Evolutionary conservation across 1,140 invertebrate genomes (phyloP), one percentile per base, ranked within the genome.

Genomic region (Latrodectus geometricus): DNA sequence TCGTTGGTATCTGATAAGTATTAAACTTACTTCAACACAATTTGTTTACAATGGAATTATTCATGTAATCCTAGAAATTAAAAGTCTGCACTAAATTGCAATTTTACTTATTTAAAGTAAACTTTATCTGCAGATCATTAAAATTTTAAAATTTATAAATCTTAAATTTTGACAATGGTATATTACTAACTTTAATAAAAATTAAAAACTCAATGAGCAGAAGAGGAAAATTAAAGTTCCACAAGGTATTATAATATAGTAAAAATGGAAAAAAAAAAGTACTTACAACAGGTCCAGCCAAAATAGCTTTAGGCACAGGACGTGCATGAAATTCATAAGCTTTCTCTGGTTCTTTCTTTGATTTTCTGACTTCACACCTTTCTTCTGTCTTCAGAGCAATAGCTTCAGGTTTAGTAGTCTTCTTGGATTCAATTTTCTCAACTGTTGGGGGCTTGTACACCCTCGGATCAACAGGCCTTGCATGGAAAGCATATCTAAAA

Each of bases 401-500:
- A 77, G 50, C 61, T 35, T 76, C 61, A 9, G 73, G 56, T 54
- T 68, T 66, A 0, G 56, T 74, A 15, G 35, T 17, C 20, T 48
- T 17, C 66, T 65, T 87, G 11, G 20, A 8, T 48, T 86, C 11
- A n/a, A 48, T n/a, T 17, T 79, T 78, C n/a, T 8, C 14, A 8
- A 20, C 15, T 14, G 21, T 21, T 12, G 49, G 50, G 8, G 54
- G 23, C 21, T 56, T 65, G 15, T 80, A 68, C 66, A 80, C 48
- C 23, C 78, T 75, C 17, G 68, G 69, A 48, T 87, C 52, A 50
- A 87, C 14, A 21, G 86, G 86, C 21, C 21, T 14, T 9, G 86
- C 86, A 76, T 82, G 77, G 76, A 87, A 87, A 15, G 76, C 14
- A 56, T 87, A 82, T 0, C 86, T 87, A 49, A 48, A 66, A 80